Evolutionary conservation across 1,140 invertebrate genomes (phyloP), one percentile per base, ranked within the genome.

Genomic region (Penaeus chinensis): DNA sequence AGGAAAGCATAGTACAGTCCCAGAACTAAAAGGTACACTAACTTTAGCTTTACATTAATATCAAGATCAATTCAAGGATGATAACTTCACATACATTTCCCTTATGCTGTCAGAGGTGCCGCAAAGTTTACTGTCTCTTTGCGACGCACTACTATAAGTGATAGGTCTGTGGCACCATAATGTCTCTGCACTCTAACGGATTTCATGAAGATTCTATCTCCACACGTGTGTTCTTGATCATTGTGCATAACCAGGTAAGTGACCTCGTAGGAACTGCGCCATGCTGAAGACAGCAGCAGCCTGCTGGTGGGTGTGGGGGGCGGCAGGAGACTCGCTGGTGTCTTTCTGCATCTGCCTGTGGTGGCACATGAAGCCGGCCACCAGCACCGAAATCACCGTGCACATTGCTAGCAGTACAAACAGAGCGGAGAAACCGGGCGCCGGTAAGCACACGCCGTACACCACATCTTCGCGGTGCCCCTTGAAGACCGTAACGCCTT

Each of bases 391-490:
- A 20, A 96, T 95, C 1, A 97, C 95, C 0, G 96, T 96, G 11
- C 96, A 96, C 10, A 97, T 94, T 0, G 96, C 96, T 3, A 97
- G 95, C 20, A 97, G 94, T 54, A 97, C 96, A 92, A 98, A 98
- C 13, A 97, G 93, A 5, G 96, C 95, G 89, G 96, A 96, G 91
- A 98, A 97, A 27, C 96, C 96, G 0, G 96, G 95, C 37, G 97
- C 95, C 0, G 97, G 96, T 92, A 98, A 94, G 90, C 97, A 98
- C 61, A 98, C 96, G 63, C 97, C 97, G 91, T 98, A 98, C 0
- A 98, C 95, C 1, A 97, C 90, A 13, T 91, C 95, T 92, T 97
- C 96, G 63, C 95, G 94, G 91, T 96, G 94, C 42, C 96, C 97
- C 92, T 96, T 95, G 92, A 97, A 97, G 0, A 97, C 96, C 0